Percentiles rank a stretch among this genome's conserved stretches.
Conservation (phyloP, 2,113 vertebrate species). For the Hypanus sabinus region DNA sequence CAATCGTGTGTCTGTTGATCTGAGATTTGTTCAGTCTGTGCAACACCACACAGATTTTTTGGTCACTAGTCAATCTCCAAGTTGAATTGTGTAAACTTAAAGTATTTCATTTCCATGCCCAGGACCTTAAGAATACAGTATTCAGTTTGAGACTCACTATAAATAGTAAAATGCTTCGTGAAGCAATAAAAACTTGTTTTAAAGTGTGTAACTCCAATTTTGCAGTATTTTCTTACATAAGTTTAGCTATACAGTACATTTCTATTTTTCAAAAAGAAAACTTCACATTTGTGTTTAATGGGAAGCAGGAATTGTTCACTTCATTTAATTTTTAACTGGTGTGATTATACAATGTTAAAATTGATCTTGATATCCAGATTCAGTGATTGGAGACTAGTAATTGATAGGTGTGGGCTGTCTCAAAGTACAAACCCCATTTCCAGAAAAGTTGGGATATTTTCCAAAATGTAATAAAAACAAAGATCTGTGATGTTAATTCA, state of each 20-base stretch:
- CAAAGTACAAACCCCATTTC: no score
- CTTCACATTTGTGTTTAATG: no score
- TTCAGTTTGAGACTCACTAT: not conserved
- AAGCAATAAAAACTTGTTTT: not conserved
- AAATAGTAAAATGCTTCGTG: not conserved
- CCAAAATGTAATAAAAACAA: no score
- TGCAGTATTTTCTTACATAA: not conserved
- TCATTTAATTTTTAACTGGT: no score
- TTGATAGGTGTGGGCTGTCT: not conserved
- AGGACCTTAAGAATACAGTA: not conserved
- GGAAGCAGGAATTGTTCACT: no score
- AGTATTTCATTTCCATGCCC: not conserved
- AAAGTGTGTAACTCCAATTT: not conserved
- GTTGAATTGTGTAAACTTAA: not conserved
- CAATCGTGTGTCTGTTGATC: not conserved
- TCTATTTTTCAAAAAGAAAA: no score
- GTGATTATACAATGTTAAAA: not conserved
- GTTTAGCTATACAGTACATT: no score
- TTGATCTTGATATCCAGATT: not conserved
- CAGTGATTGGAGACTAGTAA: no score
- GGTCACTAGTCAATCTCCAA: not conserved
- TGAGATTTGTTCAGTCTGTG: not conserved
- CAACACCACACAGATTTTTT: not conserved
- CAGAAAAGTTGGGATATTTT: no score
- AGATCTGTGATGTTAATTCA: no score